Percentiles rank a stretch among this genome's conserved stretches.
These are phyloP conservation scores for Chelonia mydas DNA, from an alignment of 2,797 vertebrate genomes.

Conservation along the genomic window DNA sequence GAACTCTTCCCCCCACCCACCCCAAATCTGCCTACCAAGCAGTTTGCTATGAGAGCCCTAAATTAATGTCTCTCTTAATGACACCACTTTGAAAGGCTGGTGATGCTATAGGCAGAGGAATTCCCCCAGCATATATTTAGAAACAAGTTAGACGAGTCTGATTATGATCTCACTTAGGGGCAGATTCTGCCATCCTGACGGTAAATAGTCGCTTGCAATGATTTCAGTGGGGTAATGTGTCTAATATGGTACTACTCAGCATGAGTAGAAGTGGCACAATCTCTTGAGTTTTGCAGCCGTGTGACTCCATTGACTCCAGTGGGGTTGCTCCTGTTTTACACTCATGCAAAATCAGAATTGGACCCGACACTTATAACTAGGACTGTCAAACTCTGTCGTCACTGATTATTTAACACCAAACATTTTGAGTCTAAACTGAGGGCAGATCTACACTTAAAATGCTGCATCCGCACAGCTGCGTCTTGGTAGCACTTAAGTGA, in stretches of 20 bases:
- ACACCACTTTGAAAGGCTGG: neutral
- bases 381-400: constrained; percentile 40
- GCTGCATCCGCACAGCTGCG: neutral
- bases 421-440: constrained; percentile 67
- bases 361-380: fast-evolving
- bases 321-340: neutral
- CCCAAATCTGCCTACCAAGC: neutral
- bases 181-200: neutral
- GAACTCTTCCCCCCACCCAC: neutral
- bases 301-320: neutral
- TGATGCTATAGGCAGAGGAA: neutral
- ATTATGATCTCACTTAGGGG: neutral
- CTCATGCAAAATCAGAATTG: neutral
- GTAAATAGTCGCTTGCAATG: too few species aligned
- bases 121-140: neutral
- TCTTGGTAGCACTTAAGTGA: neutral
- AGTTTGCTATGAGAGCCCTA: neutral
- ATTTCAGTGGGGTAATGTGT: neutral
- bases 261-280: neutral
- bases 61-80: neutral
- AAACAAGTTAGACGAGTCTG: neutral
- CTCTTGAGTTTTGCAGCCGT: neutral
- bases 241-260: neutral
- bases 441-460: neutral
- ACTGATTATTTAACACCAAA: constrained; percentile 66